Conservation (phyloP, 2,888 invertebrate genomes). For the Zonitis immaculata region DNA sequence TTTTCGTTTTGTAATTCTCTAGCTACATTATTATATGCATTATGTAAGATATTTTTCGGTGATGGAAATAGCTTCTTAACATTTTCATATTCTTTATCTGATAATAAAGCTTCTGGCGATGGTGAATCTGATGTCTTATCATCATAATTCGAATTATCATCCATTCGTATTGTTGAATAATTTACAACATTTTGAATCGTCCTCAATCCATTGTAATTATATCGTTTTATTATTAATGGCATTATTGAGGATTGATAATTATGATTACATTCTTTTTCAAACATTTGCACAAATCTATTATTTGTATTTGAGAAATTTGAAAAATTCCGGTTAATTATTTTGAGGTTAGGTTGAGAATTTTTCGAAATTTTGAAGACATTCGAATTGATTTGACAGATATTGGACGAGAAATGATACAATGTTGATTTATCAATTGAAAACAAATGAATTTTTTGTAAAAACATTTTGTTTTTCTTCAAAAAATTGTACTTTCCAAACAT, state of each 20-base stretch:
- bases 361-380: neutral
- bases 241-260: neutral
- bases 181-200: neutral
- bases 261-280: neutral
- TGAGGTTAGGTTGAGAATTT: neutral
- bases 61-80: constrained; percentile 46
- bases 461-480: constrained; percentile 1
- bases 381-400: neutral
- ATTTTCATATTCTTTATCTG: neutral
- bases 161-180: neutral
- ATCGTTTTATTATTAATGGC: neutral
- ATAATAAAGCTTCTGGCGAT: neutral
- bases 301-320: neutral
- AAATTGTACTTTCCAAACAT: neutral
- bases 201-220: neutral
- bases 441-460: neutral
- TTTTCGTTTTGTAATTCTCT: constrained; percentile 44
- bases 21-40: constrained; percentile 47
- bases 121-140: neutral
- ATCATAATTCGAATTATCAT: neutral
- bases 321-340: neutral
- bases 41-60: constrained; percentile 52
- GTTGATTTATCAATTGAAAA: neutral
- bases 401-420: neutral
- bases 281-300: neutral